Conservation (phyloP, 2,113 vertebrate genomes). For the Pycnonotus jocosus region DNA sequence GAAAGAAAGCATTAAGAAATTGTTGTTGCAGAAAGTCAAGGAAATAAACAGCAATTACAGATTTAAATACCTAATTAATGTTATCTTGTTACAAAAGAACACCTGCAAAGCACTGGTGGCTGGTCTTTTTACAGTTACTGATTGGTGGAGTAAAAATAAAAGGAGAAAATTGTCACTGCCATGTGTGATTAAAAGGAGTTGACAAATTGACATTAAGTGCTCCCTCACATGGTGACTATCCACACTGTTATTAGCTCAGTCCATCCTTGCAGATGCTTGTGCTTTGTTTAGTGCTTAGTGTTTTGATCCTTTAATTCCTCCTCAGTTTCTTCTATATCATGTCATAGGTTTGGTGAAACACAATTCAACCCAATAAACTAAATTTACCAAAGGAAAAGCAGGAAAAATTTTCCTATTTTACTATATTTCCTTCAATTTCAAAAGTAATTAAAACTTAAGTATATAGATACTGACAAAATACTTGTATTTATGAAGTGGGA, state of each 20-base stretch:
- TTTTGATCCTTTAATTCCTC: background rate
- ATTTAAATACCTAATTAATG: conserved; percentile 60
- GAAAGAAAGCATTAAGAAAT: background rate
- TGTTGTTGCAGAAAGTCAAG: background rate
- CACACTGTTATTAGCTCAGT: background rate
- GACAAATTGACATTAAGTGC: conserved; percentile 16
- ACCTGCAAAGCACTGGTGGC: conserved; percentile 34
- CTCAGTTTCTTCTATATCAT: background rate
- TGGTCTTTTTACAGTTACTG: background rate
- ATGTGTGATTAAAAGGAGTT: background rate
- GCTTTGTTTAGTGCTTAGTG: background rate
- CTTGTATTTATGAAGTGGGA: background rate
- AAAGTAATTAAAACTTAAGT: background rate
- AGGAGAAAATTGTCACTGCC: conserved; percentile 15
- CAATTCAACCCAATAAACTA: background rate
- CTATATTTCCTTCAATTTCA: background rate
- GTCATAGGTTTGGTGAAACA: background rate
- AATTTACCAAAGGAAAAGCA: background rate
- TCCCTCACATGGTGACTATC: background rate
- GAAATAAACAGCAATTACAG: conserved; percentile 42
- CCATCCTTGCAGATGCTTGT: background rate
- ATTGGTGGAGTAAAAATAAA: background rate
- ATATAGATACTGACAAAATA: background rate
- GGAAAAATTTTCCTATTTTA: background rate
- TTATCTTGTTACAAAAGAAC: conserved; percentile 51